phyloP scores from a whole-genome alignment of 1,140 invertebrate genomes.

The Drosophila pseudoananassae region DNA sequence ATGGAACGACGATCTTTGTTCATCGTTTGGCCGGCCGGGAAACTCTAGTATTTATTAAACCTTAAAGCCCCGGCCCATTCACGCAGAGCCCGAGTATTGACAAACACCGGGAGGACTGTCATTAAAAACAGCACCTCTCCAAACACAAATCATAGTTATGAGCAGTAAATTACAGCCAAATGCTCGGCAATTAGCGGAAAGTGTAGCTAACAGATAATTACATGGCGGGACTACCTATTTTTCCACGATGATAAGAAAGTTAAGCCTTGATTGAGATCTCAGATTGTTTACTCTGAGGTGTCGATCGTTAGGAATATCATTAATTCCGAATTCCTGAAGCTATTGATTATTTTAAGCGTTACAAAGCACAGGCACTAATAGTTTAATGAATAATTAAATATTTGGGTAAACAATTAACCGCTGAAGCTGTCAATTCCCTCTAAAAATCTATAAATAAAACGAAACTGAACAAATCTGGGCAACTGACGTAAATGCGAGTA shows the following conservation, averaged over 20 bases:
- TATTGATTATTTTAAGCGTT: background rate
- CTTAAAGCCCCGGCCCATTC: background rate
- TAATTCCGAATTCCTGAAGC: slow-evolving; percentile 16
- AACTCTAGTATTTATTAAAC: slow-evolving; percentile 21
- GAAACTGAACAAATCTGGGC: slow-evolving; percentile 6
- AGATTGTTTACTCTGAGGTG: slow-evolving; percentile 24
- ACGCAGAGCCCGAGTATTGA: slow-evolving; percentile 4
- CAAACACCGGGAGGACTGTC: slow-evolving; percentile 32
- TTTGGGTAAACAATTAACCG: slow-evolving; percentile 41
- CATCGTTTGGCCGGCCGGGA: slow-evolving; percentile 28
- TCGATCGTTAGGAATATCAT: slow-evolving; percentile 24
- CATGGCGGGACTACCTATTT: slow-evolving; percentile 5
- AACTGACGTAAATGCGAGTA: background rate
- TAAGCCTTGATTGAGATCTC: slow-evolving; percentile 36
- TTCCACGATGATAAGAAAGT: slow-evolving; percentile 28
- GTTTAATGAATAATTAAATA: slow-evolving; percentile 18
- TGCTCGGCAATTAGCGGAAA: slow-evolving; percentile 37
- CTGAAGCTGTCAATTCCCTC: slow-evolving; percentile 9
- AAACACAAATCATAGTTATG: slow-evolving; percentile 46
- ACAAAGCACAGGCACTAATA: slow-evolving; percentile 2
- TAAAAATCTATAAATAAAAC: slow-evolving; percentile 19
- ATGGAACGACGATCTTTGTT: slow-evolving; percentile 20
- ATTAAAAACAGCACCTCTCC: slow-evolving; percentile 42
- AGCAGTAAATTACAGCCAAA: slow-evolving; percentile 43
- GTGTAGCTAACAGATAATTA: slow-evolving; percentile 42